Evolutionary conservation across 2,888 invertebrate genomes (phyloP).

Genomic region (Sesamia inferens): DNA sequence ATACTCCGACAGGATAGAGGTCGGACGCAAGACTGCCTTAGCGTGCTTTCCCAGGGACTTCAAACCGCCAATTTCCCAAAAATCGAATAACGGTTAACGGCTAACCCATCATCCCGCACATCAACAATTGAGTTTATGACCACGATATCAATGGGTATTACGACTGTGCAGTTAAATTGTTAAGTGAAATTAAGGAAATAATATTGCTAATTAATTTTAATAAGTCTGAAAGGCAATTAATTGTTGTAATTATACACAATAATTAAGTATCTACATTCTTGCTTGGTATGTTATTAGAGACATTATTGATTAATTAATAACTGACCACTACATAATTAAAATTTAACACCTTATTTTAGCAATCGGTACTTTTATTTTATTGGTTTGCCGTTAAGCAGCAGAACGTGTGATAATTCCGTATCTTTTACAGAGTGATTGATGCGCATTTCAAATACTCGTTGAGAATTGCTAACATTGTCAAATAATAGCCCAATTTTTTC

Average conservation of each 20-base stretch:
- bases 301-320: not conserved
- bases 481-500: not conserved
- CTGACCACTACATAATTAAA: not conserved
- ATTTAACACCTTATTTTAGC: not conserved
- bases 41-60: too few relatives aligned
- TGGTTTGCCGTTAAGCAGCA: not conserved
- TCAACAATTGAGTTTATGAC: too few relatives aligned
- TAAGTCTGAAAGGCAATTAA: not conserved
- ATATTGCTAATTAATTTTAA: not conserved
- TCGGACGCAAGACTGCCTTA: too few relatives aligned
- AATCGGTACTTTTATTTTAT: not conserved
- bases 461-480: not conserved
- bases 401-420: not conserved
- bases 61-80: too few relatives aligned
- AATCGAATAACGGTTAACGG: too few relatives aligned
- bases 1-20: too few relatives aligned
- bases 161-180: not conserved
- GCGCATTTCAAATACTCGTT: not conserved
- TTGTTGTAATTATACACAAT: not conserved
- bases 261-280: not conserved
- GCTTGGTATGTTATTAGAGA: not conserved
- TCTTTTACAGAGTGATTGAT: not conserved
- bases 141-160: too few relatives aligned
- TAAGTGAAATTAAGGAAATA: not conserved
- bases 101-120: too few relatives aligned